Evolutionary conservation across 2,888 invertebrate species (phyloP), one percentile per base, ranked within the genome.

Genomic region (Cosmia trapezina): DNA sequence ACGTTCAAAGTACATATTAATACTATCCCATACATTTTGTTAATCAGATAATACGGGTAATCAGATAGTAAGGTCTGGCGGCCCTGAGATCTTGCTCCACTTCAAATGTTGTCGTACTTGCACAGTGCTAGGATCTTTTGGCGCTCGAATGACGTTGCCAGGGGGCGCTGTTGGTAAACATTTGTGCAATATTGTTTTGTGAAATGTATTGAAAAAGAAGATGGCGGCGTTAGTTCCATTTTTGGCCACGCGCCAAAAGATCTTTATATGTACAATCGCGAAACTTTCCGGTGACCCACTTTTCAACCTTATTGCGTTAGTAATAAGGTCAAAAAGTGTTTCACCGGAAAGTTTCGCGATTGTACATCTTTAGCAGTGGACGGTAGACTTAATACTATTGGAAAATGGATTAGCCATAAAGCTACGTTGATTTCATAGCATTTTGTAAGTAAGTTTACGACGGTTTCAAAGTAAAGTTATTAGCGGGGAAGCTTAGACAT

Each of bases 341-440:
- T 28, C 28, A 28, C 28, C 2, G 28, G 2, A 28, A 28, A 28
- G 28, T 28, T 28, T 28, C 28, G 28, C 28, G 28, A 28, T 28
- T 2, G 28, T 28, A 28, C 2, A 12, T 5, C 22, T 53, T 6
- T 53, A 28, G 5, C 41, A 12, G 33, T 53, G 71, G 71, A 71
- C 1, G 8, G 12, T 17, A 9, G 9, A 6, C 43, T 19, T 65
- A 74, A 61, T 51, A 22, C 51, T 22, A 69, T 63, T 64, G 49
- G 45, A 54, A 68, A 78, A 60, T 64, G 69, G 63, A 64, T 64
- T 56, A 64, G 9, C 41, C 22, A 33, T 75, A 53, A 77, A 60
- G n/a, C n/a, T 1, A 22, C 56, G 78, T 49, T 70, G 43, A 70
- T 81, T 78, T 78, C 43, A 69, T 81, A 19, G 71, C 78, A 28